Conservation (phyloP, 2,113 vertebrate species). For the Physeter macrocephalus region DNA sequence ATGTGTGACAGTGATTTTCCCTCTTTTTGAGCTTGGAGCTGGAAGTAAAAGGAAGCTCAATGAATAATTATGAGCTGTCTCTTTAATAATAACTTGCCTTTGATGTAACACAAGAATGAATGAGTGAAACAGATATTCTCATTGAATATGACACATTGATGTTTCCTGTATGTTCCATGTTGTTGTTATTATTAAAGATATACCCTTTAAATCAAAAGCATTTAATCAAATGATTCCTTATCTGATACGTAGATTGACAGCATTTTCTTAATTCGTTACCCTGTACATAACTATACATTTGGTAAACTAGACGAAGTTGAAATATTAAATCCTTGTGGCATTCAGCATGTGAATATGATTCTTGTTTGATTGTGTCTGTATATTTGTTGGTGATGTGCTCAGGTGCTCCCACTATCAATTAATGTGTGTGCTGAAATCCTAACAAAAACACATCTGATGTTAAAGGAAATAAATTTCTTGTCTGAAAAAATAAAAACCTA, state of each 20-base stretch:
- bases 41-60: slow-evolving; percentile 71
- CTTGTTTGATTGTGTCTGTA: slow-evolving; percentile 85
- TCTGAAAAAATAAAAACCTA: slow-evolving; percentile 77
- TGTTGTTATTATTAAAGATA: slow-evolving; percentile 67
- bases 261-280: slow-evolving; percentile 86
- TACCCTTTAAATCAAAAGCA: slow-evolving; percentile 70
- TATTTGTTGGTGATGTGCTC: slow-evolving; percentile 88
- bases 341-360: slow-evolving; percentile 93
- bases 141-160: slow-evolving; percentile 70
- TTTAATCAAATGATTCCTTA: slow-evolving; percentile 74
- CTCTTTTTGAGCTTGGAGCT: slow-evolving; percentile 66
- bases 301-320: slow-evolving; percentile 85
- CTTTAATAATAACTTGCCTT: slow-evolving; percentile 72
- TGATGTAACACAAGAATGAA: slow-evolving; percentile 67
- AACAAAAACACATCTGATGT: slow-evolving; percentile 65
- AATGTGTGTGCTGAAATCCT: slow-evolving; percentile 71
- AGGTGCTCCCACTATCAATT: slow-evolving; percentile 83
- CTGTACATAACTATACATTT: slow-evolving; percentile 92
- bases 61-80: slow-evolving; percentile 66
- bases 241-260: slow-evolving; percentile 82
- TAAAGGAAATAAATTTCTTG: slow-evolving; percentile 78
- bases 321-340: slow-evolving; percentile 85
- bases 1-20: slow-evolving; percentile 72
- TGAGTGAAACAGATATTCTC: slow-evolving; percentile 78
- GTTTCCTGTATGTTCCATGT: slow-evolving; percentile 73